phyloP scores from a whole-genome alignment of 2,888 invertebrate species.

The Melieria crassipennis region DNA sequence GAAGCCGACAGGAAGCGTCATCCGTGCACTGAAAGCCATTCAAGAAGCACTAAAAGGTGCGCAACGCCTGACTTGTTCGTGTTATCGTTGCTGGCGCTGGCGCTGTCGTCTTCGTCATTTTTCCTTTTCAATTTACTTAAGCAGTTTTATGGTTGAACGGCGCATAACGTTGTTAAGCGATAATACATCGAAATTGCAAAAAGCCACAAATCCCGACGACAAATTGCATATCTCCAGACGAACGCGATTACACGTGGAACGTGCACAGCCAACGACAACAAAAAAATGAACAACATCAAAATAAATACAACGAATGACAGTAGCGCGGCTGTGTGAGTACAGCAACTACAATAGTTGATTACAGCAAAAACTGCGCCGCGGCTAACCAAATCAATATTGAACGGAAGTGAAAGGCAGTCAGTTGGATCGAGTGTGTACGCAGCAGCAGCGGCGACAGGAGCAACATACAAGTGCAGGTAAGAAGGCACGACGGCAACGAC shows the following conservation, averaged over 20 bases:
- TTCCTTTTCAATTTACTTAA: conserved; percentile 57
- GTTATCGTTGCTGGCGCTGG: background rate
- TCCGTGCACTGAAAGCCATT: too few relatives aligned
- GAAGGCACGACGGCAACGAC: background rate
- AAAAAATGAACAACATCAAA: background rate
- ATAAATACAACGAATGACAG: too few relatives aligned
- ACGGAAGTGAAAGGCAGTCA: conserved; percentile 11
- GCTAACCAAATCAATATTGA: conserved; percentile 10
- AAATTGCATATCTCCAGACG: conserved; percentile 45
- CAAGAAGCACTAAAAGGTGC: too few relatives aligned
- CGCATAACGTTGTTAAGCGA: conserved; percentile 60
- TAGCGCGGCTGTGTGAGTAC: conserved; percentile 13
- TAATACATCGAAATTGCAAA: conserved; percentile 50
- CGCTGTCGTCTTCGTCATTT: conserved; percentile 1
- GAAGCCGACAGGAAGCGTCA: too few relatives aligned
- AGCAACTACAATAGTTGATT: background rate
- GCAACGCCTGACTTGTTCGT: background rate
- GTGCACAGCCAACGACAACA: conserved; percentile 11
- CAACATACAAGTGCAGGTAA: too few relatives aligned
- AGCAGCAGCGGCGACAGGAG: background rate
- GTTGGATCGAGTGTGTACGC: background rate
- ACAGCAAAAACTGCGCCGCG: background rate
- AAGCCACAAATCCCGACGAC: conserved; percentile 43
- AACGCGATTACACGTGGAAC: conserved; percentile 35
- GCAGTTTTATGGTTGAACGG: conserved; percentile 62